phyloP scores from a whole-genome alignment of 2,113 vertebrate genomes.

The Phainopepla nitens region DNA sequence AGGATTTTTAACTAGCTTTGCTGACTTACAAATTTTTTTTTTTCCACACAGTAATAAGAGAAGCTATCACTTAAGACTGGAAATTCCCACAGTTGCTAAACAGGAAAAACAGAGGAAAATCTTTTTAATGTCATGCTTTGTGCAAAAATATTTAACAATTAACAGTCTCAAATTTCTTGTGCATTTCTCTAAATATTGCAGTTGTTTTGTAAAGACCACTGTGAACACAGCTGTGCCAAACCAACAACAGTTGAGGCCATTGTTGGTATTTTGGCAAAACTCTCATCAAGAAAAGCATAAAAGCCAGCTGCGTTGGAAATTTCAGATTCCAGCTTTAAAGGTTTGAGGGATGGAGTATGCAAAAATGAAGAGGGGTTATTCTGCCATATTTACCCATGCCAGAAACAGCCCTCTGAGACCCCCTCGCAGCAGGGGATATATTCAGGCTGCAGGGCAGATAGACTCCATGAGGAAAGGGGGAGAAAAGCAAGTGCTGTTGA shows the following conservation, averaged over 20 bases:
- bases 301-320: constrained; percentile 22
- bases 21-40: not conserved
- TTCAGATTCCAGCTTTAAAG: not conserved
- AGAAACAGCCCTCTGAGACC: not conserved
- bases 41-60: not conserved
- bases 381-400: not conserved
- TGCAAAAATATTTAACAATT: constrained; percentile 30
- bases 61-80: not conserved
- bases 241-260: constrained; percentile 10
- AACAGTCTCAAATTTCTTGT: not conserved
- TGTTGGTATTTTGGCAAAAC: constrained; percentile 50
- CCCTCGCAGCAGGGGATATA: not conserved
- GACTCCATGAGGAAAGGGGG: not conserved
- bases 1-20: not conserved
- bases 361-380: not conserved
- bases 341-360: not conserved
- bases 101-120: constrained; percentile 10
- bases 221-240: constrained; percentile 36
- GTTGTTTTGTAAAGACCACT: constrained; percentile 26
- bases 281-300: not conserved
- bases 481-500: not conserved
- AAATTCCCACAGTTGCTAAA: constrained; percentile 27
- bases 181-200: constrained; percentile 40
- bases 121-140: constrained; percentile 21
- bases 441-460: not conserved